phyloP scores from a whole-genome alignment of 2,888 invertebrate species.

The Metacarcinus magister region DNA sequence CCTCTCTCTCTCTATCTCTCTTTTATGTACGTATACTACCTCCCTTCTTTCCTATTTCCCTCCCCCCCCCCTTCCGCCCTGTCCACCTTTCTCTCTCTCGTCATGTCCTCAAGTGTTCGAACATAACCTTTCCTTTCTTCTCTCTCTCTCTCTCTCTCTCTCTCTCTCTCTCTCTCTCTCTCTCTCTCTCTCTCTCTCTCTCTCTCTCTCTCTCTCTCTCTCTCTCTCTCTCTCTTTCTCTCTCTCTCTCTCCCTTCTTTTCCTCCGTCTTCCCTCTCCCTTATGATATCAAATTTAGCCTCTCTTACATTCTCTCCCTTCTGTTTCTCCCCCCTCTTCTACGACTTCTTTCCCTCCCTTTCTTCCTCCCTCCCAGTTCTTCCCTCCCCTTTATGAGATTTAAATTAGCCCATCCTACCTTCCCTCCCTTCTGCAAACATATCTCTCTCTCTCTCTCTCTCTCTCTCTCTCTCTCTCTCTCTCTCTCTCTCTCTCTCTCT shows the following conservation, averaged over 20 bases:
- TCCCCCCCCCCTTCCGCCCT: not conserved
- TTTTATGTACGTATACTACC: not conserved
- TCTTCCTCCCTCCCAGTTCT: not conserved
- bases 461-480: not conserved
- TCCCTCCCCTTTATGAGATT: too few species aligned
- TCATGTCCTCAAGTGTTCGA: not conserved
- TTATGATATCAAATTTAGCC: not conserved
- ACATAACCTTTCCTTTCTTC: not conserved
- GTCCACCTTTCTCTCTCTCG: not conserved
- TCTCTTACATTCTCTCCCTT: not conserved
- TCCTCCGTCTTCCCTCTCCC: not conserved
- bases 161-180: slow-evolving; percentile 26
- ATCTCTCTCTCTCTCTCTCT: slow-evolving; percentile 56
- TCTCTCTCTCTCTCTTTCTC: slow-evolving; percentile 26
- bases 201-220: slow-evolving; percentile 26
- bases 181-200: slow-evolving; percentile 26
- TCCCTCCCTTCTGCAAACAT: not conserved
- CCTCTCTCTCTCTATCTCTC: not conserved
- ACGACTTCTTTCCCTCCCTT: not conserved
- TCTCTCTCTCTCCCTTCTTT: not conserved
- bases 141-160: not conserved
- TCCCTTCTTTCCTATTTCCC: not conserved
- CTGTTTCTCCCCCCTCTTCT: not conserved
- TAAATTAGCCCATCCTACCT: not conserved
- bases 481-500: not conserved